These are phyloP conservation scores for Sebastiscus albofasciatus DNA, from an alignment of 2,797 vertebrate genomes.

Conservation along the genomic window DNA sequence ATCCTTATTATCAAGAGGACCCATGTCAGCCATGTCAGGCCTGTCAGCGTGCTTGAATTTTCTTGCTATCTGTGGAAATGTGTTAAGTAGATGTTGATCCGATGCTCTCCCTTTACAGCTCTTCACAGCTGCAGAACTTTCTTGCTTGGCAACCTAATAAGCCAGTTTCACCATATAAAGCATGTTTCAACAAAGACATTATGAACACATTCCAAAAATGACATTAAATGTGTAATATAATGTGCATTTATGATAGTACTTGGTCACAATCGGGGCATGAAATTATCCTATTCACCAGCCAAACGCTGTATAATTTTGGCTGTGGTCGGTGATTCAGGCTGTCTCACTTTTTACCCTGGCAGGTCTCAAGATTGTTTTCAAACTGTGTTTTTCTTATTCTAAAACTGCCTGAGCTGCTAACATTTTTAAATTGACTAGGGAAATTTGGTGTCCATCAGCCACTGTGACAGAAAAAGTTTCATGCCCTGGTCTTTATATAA, in stretches of 20 bases:
- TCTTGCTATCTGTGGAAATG: conserved; percentile 58
- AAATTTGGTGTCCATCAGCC: conserved; percentile 33
- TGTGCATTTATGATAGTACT: conserved; percentile 24
- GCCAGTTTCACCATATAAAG: neutral
- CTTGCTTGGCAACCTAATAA: conserved; percentile 15
- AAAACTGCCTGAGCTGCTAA: conserved; percentile 23
- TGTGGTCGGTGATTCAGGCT: conserved; percentile 21
- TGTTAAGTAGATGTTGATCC: conserved; percentile 58
- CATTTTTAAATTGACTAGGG: conserved; percentile 32
- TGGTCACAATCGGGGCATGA: neutral
- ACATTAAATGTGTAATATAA: neutral
- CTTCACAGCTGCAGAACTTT: conserved; percentile 26
- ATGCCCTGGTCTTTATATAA: conserved; percentile 6
- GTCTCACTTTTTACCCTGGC: conserved; percentile 39
- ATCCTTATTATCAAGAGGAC: conserved; percentile 71
- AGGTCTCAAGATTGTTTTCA: conserved; percentile 42
- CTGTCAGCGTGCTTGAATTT: conserved; percentile 55
- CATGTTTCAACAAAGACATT: conserved; percentile 9
- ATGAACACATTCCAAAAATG: neutral
- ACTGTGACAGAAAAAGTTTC: conserved; percentile 26
- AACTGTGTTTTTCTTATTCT: conserved; percentile 28
- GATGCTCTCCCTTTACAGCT: conserved; percentile 19
- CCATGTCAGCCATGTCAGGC: conserved; percentile 41
- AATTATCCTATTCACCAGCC: conserved; percentile 26
- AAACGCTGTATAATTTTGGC: conserved; percentile 29